phyloP scores from a whole-genome alignment of 2,797 vertebrate species.

The Mormyrops boulengeri region DNA sequence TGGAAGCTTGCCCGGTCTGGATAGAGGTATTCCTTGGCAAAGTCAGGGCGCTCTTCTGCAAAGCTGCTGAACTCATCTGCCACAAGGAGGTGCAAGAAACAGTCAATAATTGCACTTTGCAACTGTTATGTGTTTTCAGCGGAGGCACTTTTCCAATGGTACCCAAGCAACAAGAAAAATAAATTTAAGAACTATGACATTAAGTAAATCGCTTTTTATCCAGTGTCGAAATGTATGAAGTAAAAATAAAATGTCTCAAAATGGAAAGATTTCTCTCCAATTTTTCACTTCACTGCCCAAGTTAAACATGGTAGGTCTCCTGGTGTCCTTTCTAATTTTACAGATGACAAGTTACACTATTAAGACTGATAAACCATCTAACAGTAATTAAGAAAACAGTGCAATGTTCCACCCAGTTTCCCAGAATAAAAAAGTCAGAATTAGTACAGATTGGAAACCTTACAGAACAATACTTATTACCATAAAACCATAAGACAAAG shows the following conservation, averaged over 20 bases:
- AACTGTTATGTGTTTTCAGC: background rate
- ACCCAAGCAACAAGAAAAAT: background rate
- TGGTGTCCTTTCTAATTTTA: background rate
- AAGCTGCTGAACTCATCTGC: slow-evolving; percentile 82
- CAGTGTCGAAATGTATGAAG: background rate
- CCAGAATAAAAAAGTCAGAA: background rate
- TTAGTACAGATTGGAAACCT: background rate
- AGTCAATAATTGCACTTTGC: background rate
- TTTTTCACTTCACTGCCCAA: background rate
- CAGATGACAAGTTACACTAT: background rate
- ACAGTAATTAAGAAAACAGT: background rate
- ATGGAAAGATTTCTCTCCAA: background rate
- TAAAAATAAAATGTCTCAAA: background rate
- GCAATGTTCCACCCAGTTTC: background rate
- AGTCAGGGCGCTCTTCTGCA: slow-evolving; percentile 70
- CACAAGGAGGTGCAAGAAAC: slow-evolving; percentile 46
- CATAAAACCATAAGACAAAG: background rate
- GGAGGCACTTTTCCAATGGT: background rate
- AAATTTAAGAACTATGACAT: background rate
- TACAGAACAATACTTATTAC: background rate
- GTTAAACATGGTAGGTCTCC: background rate
- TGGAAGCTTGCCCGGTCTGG: slow-evolving; percentile 61
- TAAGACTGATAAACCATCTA: background rate
- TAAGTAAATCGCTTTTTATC: background rate
- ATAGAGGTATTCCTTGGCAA: slow-evolving; percentile 79